These are phyloP conservation scores for Theonella swinhoei DNA, from an alignment of 37 sponge, comb jelly and placozoan species.

Conservation along the genomic window DNA sequence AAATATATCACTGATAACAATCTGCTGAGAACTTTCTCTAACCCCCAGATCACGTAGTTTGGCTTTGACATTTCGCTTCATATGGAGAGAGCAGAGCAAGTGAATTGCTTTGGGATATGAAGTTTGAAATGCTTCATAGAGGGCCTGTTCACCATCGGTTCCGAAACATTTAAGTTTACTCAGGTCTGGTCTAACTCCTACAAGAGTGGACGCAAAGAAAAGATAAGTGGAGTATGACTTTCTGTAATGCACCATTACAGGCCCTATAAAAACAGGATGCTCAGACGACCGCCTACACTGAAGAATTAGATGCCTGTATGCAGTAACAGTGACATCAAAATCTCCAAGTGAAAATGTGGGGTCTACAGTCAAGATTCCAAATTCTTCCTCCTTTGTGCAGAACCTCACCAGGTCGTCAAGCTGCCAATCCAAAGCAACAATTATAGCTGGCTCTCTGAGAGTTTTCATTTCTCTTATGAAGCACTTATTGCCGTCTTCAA, in stretches of 20 bases:
- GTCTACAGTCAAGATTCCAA: slow-evolving; percentile 39
- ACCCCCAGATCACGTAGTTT: not conserved
- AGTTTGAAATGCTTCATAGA: not conserved
- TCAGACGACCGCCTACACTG: slow-evolving; percentile 8
- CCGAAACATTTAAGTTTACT: too few species aligned
- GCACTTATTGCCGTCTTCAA: not conserved
- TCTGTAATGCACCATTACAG: too few species aligned
- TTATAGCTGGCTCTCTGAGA: slow-evolving; percentile 23
- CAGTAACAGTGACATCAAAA: slow-evolving; percentile 24
- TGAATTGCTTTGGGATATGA: not conserved
- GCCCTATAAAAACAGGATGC: slow-evolving; percentile 46
- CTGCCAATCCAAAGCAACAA: slow-evolving; percentile 26
- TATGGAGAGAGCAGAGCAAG: not conserved
- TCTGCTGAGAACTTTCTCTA: not conserved
- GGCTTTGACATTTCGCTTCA: not conserved
- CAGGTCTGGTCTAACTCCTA: too few species aligned
- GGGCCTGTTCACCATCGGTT: slow-evolving; percentile 6
- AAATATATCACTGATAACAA: not conserved
- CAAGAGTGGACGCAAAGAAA: slow-evolving; percentile 64
- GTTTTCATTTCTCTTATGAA: slow-evolving; percentile 6
- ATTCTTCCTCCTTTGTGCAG: slow-evolving; percentile 8
- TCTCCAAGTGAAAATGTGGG: slow-evolving; percentile 40
- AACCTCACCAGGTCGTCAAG: slow-evolving; percentile 19
- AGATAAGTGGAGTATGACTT: slow-evolving; percentile 57
- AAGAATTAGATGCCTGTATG: slow-evolving; percentile 26